Evolutionary conservation across 2,113 vertebrate species (phyloP), one percentile per base, ranked within the genome.

Genomic region (Grus americana): DNA sequence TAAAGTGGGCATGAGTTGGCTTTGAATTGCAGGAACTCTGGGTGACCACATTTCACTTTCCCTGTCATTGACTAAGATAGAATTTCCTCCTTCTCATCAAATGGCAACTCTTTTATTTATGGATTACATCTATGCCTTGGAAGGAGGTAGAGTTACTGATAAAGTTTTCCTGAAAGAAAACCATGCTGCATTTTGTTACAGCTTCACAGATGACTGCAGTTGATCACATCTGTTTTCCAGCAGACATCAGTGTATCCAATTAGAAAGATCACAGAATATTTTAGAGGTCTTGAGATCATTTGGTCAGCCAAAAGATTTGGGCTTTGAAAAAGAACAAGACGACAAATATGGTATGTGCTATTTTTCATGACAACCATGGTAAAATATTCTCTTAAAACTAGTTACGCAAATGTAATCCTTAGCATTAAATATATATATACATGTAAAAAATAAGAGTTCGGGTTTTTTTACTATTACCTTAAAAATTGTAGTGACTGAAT

Each of bases 161-260:
- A 95, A 89, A 95, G 46, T 58, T 96, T 90, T 65, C 38, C 71
- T 73, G 27, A 26, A 73, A 29, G 75, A 89, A 78, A 83, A 78
- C 8, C 83, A 62, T 36, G 46, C 80, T 59, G 66, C 86, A 44
- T 92, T 92, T 95, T 79, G n/a, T 82, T 94, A 95, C 82, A 81
- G 93, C 63, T 50, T 89, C 74, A 82, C 91, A 96, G 78, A 95
- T 83, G 91, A 92, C 66, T 91, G 84, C 89, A 95, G 92, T 91
- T 66, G 62, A 95, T 95, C 95, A 96, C 96, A 97, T 97, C 92
- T 97, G 95, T 91, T 97, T 97, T 79, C 81, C 95, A 97, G 96
- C 89, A 97, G 89, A 93, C 84, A 88, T 76, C 62, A 85, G 38
- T 94, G 96, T 90, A 91, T 83, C 87, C 89, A 96, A 87, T 94